phyloP scores from a whole-genome alignment of 2,888 invertebrate species.

The Cantharis flavilabris region DNA sequence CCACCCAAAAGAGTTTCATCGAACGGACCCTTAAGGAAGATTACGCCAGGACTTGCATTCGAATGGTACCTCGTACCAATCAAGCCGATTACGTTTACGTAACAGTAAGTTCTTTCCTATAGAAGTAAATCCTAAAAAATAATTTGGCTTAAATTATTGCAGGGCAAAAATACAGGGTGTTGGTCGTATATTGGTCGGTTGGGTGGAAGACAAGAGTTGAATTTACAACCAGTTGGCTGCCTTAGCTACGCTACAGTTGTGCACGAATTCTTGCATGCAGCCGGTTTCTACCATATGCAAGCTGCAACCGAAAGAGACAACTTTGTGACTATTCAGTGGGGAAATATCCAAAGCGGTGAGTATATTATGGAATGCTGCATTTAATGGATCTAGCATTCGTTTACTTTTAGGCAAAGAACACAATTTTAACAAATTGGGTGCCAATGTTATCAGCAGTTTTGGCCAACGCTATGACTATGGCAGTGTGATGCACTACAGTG shows the following conservation, averaged over 20 bases:
- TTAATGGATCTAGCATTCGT: too few relatives aligned
- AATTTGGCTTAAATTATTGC: neutral
- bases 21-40: neutral
- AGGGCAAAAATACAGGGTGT: slow-evolving; percentile 7
- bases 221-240: slow-evolving; percentile 7
- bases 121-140: neutral
- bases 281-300: slow-evolving; percentile 86
- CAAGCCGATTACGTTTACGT: slow-evolving; percentile 18
- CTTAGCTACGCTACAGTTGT: slow-evolving; percentile 63
- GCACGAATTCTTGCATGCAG: slow-evolving; percentile 79
- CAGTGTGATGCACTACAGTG: slow-evolving; percentile 76
- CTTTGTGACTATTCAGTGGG: slow-evolving; percentile 73
- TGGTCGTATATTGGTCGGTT: neutral
- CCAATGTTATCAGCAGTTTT: slow-evolving; percentile 67
- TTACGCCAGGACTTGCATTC: slow-evolving; percentile 9
- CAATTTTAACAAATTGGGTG: slow-evolving; percentile 70
- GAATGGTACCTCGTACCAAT: neutral
- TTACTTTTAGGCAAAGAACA: slow-evolving; percentile 57
- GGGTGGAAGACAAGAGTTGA: slow-evolving; percentile 2
- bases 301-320: slow-evolving; percentile 77
- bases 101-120: slow-evolving; percentile 3
- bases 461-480: slow-evolving; percentile 71
- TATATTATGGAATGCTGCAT: neutral
- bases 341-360: slow-evolving; percentile 68
- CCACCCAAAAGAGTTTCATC: neutral